Base-by-base conservation (phyloP, 2,113 vertebrate species). In the Syrrhaptes paradoxus region DNA sequence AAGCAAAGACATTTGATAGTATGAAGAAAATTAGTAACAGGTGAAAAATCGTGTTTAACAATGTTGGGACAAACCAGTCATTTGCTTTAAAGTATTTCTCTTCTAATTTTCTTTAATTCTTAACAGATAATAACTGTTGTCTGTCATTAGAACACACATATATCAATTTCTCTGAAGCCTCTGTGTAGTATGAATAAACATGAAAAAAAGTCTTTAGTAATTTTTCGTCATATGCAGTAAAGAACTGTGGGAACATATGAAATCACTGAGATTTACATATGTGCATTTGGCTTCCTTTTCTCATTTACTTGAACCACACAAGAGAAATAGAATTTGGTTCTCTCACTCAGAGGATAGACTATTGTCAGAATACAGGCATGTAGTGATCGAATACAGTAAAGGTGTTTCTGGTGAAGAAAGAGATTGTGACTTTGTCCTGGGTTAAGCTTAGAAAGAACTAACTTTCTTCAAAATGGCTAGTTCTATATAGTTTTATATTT, bases 21-120 rank as follows among this genome's bases (percentile, higher is more conserved):
- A 32, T 67, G 72, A 94, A 90, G 93, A 93, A 96, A 96, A 97
- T 97, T 70, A 90, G 76, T 87, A 95, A 90, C 88, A 96, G 90
- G 95, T 95, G 91, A 96, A 95, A 92, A 78, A 93, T 71, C 80
- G 66, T 55, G 76, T 88, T 94, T 75, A 75, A 85, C 29, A 38
- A 68, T 25, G 26, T 26, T 72, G 25, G 38, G 85, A 82, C 61
- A 57, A 74, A 81, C n/a, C n/a, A 54, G 14, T 7, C 18, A 2
- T 77, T 95, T 90, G 34, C 43, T 86, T 92, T 84, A 32, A 95
- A 93, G 73, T 83, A 74, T 88, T 87, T 92, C 17, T 91, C 31
- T 32, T 77, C 58, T 93, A 77, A 93, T 87, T 75, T 92, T 67
- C 77, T 65, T 81, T 88, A 88, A 82, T 95, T 93, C 77, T 46